Base-by-base conservation (phyloP, 2,888 invertebrate genomes). In the Eupeodes luniger region DNA sequence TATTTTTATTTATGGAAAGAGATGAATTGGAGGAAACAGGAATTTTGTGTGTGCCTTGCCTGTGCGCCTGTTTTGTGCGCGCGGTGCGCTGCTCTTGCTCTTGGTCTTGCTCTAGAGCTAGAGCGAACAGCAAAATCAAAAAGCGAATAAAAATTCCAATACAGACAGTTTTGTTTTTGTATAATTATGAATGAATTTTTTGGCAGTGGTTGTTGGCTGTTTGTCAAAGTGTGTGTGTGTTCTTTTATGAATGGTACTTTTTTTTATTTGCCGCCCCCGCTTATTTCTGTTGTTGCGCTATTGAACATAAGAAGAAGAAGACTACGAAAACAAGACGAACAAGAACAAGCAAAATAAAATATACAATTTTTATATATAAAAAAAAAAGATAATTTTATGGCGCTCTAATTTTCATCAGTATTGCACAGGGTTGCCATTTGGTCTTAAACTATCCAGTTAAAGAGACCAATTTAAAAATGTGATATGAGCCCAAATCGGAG, bases 101-200 rank as follows among this genome's bases (percentile, higher is more conserved):
- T 44, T 44, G 40, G 40, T 9, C 2, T 9, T 36, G 40, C 36
- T 7, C 19, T 55, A 53, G 64, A 69, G 66, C 49, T 59, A 59
- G 64, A 70, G 70, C 55, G 5, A 40, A 27, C 1, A 40, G 40
- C 40, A 40, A 9, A 40, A 40, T 3, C 6, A 40, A 9, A 5
- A 70, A 27, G 47, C 6, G 66, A 66, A 80, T 57, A 84, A 61
- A 80, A 66, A 88, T 88, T 88, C 88, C 88, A 81, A 88, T 81
- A 88, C 84, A 77, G 81, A 81, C 55, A 44, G 84, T 78, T 77
- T 88, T 88, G 88, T 88, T 88, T 88, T 84, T 69, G 69, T 88
- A 59, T 81, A 47, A 69, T 88, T 88, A 88, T 88, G 88, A 88
- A 88, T 88, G 88, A 88, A 88, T 74, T 62, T 36, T 57, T 66